Evolutionary conservation across 2,888 invertebrate genomes (phyloP), one percentile per base, ranked within the genome.

Genomic region (Augiades crinisus): DNA sequence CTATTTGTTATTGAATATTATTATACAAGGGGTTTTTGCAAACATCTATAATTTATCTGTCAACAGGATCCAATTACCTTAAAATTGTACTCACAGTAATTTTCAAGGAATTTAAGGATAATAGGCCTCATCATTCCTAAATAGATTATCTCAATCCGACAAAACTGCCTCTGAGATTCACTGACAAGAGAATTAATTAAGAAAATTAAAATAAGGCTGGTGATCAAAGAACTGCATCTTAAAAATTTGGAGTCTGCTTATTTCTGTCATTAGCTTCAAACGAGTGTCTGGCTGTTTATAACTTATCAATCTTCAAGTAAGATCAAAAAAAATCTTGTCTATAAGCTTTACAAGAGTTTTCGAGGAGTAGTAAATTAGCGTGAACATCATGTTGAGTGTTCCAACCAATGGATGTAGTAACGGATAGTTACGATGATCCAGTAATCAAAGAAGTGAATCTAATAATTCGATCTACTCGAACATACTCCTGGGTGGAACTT

Each of bases 81-180:
- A 50, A 36, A 36, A 43, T 36, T 50, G 27, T 36, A 14, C 27
- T 40, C 14, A 44, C 37, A 13, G 37, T 51, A 36, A 51, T 37
- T 44, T 44, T 19, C 44, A 37, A 37, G 37, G 50, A 33, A 40
- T 41, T 43, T 43, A 34, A 50, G 43, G 50, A 50, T 50, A 50
- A 43, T 50, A 50, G 34, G 19, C 34, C 36, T 36, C 50, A 43
- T 50, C 41, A 41, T 50, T 50, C 50, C 19, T 50, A 50, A 50
- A 50, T 43, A 50, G 50, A 50, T 50, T 50, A 50, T 50, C 50
- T 36, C 43, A 27, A 43, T 47, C 47, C 40, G 40, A 36, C 36
- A 34, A 50, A 50, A 36, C 50, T 30, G 47, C 40, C 22, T 40
- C 47, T 5, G 50, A 50, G 50, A 21, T 24, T 43, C 14, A 34